Base-by-base conservation (phyloP, 30 jellyfish, hydroid and myxozoan genomes). In the Chrysaora quinquecirrha region DNA sequence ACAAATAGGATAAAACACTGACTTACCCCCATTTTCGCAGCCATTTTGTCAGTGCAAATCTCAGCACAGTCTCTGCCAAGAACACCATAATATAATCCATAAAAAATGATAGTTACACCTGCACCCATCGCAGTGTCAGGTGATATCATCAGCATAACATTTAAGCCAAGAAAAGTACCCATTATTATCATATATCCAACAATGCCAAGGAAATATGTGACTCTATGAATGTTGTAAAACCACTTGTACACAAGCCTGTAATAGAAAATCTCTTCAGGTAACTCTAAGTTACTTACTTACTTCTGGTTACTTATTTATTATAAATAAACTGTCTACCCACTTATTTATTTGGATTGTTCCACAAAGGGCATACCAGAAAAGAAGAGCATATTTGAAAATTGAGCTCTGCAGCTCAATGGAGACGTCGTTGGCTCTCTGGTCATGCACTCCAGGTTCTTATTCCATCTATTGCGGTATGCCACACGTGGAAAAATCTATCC, bases 21-120 rank as follows among this genome's bases (percentile, higher is more conserved):
- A 75, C 95, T 86, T 80, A 93, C 98, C 71, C 98, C 98, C 98
- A 93, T 86, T 70, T 87, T 93, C 0, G 96, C 98, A 2, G 97
- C 97, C 92, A 93, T 87, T 76, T 87, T 87, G 23, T 93, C 98
- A 7, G 98, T 78, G 49, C 97, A 87, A 31, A 93, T 58, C 56
- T 86, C 97, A 18, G 98, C 98, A 32, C 91, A 86, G 63, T 93
- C 98, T 74, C 98, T 73, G 22, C 97, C 97, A 30, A 93, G 97
- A 27, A 93, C 96, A 66, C 98, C 98, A 77, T 68, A 93, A 77
- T 93, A 93, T 78, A 93, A 76, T 18, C 98, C 98, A 82, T 88
- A 93, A 66, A 93, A 93, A 3, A 93, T 80, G 20, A 84, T 80
- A 12, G 95, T 86, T 18, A 91, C 95, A 34, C 98, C 98, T 71